Evolutionary conservation across 37 sponge, comb jelly and placozoan species (phyloP), one percentile per base, ranked within the genome.

Genomic region (Beroe ovata): DNA sequence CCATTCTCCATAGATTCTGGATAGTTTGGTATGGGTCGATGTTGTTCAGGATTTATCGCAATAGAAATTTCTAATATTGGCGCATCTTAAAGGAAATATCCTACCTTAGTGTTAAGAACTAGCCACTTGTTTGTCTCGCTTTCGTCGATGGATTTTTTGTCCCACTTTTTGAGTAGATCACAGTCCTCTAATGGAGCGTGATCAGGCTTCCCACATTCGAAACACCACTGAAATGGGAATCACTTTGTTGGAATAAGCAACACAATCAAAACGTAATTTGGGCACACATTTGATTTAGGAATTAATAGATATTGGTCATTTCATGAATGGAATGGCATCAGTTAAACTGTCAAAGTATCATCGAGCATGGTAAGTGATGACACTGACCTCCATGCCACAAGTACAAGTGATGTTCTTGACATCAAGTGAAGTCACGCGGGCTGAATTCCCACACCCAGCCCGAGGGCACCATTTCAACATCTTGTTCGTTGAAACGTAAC

Each of bases 201-300:
- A 25, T 77, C 84, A 8, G 54, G 84, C 28, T 42, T 29, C 1
- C 84, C 84, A 41, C 84, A 77, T n/a, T 36, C 84, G 41, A 77
- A 77, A 77, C 84, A 77, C 84, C 84, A 77, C 84, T 77, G 84
- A 36, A 69, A 69, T 14, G 25, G 21, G 11, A 63, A n/a, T 63
- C n/a, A n/a, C n/a, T 58, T n/a, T n/a, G n/a, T n/a, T n/a, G n/a
- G n/a, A n/a, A n/a, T n/a, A n/a, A n/a, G n/a, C n/a, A n/a, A n/a
- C n/a, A n/a, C n/a, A n/a, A n/a, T n/a, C n/a, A n/a, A n/a, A n/a
- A n/a, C n/a, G n/a, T n/a, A n/a, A n/a, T n/a, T n/a, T n/a, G n/a
- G n/a, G n/a, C n/a, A n/a, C n/a, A n/a, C n/a, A n/a, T 18, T 58
- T 18, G 59, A 58, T 58, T 58, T 18, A 19, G 16, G 59, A 18